Evolutionary conservation across 2,888 invertebrate genomes (phyloP), one percentile per base, ranked within the genome.

Genomic region (Coleophora flavipennella): DNA sequence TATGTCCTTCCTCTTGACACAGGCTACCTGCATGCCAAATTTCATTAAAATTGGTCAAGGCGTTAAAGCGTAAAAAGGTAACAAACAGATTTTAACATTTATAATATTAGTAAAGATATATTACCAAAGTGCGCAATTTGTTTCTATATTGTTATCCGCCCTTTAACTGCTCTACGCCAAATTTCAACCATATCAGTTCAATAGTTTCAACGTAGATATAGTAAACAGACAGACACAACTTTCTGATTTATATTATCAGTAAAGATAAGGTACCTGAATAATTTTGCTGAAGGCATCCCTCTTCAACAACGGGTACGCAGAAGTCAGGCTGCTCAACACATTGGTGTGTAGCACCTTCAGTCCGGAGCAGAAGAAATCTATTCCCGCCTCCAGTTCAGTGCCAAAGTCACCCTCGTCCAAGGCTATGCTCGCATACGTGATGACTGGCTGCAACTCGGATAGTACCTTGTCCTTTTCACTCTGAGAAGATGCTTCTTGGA

Each of bases 321-420:
- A 88, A 11, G 87, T 84, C 25, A 97, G 75, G 51, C 93, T 85
- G 44, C 87, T 87, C 28, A 88, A 64, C 2, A 90, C 86, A 33
- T 88, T 87, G 3, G 83, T 73, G 64, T 96, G 91, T 12, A 97
- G 84, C 44, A 88, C 85, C 36, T 86, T 77, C 38, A 89, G 70
- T 0, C 95, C 94, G 41, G 90, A 92, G 45, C 90, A 90, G 63
- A 97, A 94, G 35, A 98, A 75, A 68, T 94, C 91, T 50, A 95
- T 89, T 0, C 96, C 97, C 29, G 94, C 81, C 70, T 98, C 97
- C 1, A 98, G 71, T 0, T 95, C 93, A 39, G 95, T 96, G 0
- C 97, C 98, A 75, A 96, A 97, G 69, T 98, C 97, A 62, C 93
- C 93, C 69, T 99, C 98, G 62, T 98, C 98, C 41, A 93, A 90